These are phyloP conservation scores for Nomada ferruginata DNA, from an alignment of 2,888 invertebrate genomes.

Conservation along the genomic window DNA sequence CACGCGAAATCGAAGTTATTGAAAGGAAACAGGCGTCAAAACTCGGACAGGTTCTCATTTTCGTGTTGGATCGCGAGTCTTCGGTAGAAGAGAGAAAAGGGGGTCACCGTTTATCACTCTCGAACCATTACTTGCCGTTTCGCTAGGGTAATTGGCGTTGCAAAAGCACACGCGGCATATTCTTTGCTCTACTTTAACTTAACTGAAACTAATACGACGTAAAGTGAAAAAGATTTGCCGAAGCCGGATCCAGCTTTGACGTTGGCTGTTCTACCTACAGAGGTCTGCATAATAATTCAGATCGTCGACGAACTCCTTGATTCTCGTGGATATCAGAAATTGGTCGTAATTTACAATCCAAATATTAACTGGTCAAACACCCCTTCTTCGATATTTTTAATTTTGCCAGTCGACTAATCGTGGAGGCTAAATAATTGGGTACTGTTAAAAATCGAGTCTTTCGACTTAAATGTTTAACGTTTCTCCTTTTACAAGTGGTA, in stretches of 20 bases:
- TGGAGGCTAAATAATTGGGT: too few relatives aligned
- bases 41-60: constrained; percentile 17
- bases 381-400: too few relatives aligned
- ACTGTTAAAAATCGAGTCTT: too few relatives aligned
- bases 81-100: neutral
- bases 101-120: constrained; percentile 35
- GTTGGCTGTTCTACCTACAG: too few relatives aligned
- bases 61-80: neutral
- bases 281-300: neutral
- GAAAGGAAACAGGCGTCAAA: constrained; percentile 20
- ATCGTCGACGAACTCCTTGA: neutral
- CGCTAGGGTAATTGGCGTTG: constrained; percentile 23
- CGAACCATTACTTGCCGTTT: constrained; percentile 24
- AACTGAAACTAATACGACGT: constrained; percentile 23
- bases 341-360: too few relatives aligned
- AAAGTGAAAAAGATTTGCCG: constrained; percentile 17
- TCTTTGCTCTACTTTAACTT: constrained; percentile 28
- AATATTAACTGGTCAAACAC: too few relatives aligned
- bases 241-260: neutral
- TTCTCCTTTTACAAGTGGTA: too few relatives aligned
- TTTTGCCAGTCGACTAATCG: too few relatives aligned
- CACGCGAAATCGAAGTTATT: neutral
- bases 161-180: constrained; percentile 21
- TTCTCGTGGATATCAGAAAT: too few relatives aligned
- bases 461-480: too few relatives aligned